Conservation (phyloP, 2,888 invertebrate genomes). For the Stratiomys singularior region DNA sequence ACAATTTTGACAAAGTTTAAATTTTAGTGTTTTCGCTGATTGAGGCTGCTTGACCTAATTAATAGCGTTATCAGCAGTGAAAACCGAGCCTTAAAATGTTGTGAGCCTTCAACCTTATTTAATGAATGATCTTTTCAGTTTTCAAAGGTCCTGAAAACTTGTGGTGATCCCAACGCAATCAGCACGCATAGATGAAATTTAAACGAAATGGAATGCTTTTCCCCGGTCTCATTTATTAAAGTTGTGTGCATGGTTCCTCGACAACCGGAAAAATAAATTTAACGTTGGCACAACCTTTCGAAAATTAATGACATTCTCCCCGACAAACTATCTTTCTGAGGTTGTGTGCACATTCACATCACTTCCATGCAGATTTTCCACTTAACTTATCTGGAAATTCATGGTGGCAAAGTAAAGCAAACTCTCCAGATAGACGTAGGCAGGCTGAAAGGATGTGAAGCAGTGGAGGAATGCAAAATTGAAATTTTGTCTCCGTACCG, state of each 20-base stretch:
- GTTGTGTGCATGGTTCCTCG: neutral
- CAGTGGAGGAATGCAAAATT: slow-evolving; percentile 15
- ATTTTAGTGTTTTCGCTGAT: neutral
- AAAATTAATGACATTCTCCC: slow-evolving; percentile 1
- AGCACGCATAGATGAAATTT: neutral
- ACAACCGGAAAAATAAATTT: neutral
- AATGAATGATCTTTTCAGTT: too few relatives aligned
- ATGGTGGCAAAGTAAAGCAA: neutral
- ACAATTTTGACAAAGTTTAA: neutral
- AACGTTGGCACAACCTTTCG: neutral
- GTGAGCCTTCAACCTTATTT: too few relatives aligned
- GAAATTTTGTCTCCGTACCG: neutral
- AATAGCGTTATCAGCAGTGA: neutral
- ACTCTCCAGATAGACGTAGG: neutral
- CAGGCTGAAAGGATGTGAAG: neutral
- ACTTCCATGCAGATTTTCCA: slow-evolving; percentile 4
- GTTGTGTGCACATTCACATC: neutral
- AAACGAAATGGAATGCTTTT: neutral
- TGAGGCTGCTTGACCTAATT: neutral
- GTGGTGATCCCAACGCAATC: too few relatives aligned
- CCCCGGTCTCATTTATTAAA: neutral
- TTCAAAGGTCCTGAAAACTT: too few relatives aligned
- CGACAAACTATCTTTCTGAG: neutral
- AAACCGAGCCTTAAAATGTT: too few relatives aligned
- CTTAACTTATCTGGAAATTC: slow-evolving; percentile 1